Percentiles rank a stretch among this genome's conserved stretches.
Evolutionary conservation across 2,888 invertebrate genomes (phyloP).

Genomic region (Idaea dimidiata): DNA sequence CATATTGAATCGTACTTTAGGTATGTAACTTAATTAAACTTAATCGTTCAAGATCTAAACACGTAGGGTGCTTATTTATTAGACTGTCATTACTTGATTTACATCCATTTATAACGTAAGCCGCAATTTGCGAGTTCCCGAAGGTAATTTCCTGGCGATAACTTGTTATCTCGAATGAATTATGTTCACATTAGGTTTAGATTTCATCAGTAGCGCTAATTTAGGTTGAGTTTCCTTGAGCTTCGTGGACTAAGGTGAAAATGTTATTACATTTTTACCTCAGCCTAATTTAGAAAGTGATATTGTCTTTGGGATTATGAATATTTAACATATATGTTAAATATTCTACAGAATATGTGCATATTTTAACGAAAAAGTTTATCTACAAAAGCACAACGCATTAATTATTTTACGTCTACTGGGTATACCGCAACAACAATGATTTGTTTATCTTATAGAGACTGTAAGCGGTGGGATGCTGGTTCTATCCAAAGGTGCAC

Average conservation of each 20-base stretch:
- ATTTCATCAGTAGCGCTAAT: slow-evolving; percentile 17
- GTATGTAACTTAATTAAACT: not conserved
- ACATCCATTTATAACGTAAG: slow-evolving; percentile 5
- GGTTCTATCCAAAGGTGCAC: too few relatives aligned
- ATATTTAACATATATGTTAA: too few relatives aligned
- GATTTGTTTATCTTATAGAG: too few relatives aligned
- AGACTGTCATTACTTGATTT: not conserved
- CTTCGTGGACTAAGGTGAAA: not conserved
- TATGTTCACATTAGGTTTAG: slow-evolving; percentile 18
- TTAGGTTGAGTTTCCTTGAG: not conserved
- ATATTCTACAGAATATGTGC: too few relatives aligned
- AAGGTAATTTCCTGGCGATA: slow-evolving; percentile 20
- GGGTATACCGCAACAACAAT: too few relatives aligned
- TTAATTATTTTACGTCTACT: too few relatives aligned
- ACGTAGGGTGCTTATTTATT: slow-evolving; percentile 7
- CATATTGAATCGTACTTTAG: too few relatives aligned
- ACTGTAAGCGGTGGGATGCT: too few relatives aligned
- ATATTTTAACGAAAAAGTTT: too few relatives aligned
- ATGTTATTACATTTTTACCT: not conserved
- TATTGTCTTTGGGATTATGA: too few relatives aligned
- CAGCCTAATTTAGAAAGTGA: too few relatives aligned
- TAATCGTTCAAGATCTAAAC: slow-evolving; percentile 15
- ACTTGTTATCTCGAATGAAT: slow-evolving; percentile 21
- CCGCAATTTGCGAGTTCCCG: slow-evolving; percentile 13
- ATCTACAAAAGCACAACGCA: too few relatives aligned